Base-by-base conservation (phyloP, 2,888 invertebrate species). In the Stictocephala bisonia region DNA sequence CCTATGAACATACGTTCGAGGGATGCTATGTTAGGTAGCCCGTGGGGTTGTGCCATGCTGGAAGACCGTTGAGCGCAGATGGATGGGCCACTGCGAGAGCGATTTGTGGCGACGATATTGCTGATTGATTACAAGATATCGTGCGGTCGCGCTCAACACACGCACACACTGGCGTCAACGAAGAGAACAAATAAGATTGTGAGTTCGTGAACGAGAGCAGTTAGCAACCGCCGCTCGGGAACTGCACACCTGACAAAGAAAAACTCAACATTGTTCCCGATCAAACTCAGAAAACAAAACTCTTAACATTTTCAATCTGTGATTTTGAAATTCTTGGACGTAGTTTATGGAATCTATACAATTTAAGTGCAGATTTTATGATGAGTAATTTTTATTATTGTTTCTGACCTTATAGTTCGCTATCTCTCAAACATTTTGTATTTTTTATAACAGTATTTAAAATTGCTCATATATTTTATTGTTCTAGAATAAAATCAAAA, bases 81-180 rank as follows among this genome's bases (percentile, higher is more conserved):
- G n/a, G n/a, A n/a, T n/a, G n/a, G n/a, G n/a, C n/a, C n/a, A n/a
- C 24, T 3, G 51, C 15, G 56, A 18, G 40, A 29, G 13, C 60
- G 60, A 60, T 60, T 60, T 60, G 60, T 60, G 60, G 60, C 22
- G 24, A 13, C 31, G 60, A 56, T 60, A 60, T 40, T 24, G 18
- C 60, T 60, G 60, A 60, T 60, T 40, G 60, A 60, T 60, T 60
- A 60, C 60, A 40, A 15, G 60, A 60, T 60, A 60, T 60, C 60
- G 60, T 60, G 60, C 35, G 1, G 3, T 22, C 3, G 11, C 35
- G 35, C 35, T 60, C 60, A 7, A 40, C 40, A 60, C 56, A 27
- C 4, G 26, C 29, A 31, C 11, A 15, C 56, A 56, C 56, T 15
- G 29, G 18, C 20, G 22, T 27, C 56, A 31, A 7, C 27, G 3